Conservation (phyloP, 2,113 vertebrate genomes). For the Microcebus murinus region DNA sequence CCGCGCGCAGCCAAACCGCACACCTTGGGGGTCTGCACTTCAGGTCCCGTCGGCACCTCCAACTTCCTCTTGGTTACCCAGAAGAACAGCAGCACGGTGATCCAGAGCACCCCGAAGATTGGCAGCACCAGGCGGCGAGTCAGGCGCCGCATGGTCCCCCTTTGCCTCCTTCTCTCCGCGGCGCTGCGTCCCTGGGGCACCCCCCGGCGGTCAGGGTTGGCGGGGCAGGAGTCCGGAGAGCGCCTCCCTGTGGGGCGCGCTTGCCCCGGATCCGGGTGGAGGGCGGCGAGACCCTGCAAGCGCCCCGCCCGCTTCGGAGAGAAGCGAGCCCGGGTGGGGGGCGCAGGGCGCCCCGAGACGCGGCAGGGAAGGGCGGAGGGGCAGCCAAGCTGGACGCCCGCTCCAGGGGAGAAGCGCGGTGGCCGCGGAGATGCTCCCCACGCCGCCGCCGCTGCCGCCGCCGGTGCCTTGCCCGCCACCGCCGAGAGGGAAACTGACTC, state of each 20-base stretch:
- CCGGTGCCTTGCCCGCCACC: not conserved
- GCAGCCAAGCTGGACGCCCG: not conserved
- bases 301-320: not conserved
- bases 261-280: not conserved
- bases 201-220: conserved; percentile 63
- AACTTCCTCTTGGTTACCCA: conserved; percentile 84
- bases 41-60: conserved; percentile 74
- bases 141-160: conserved; percentile 83
- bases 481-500: conserved; percentile 61
- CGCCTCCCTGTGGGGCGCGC: not conserved
- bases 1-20: not conserved
- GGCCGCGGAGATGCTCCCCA: conserved; percentile 5
- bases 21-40: conserved; percentile 83
- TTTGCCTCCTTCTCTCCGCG: not conserved
- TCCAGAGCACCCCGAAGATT: conserved; percentile 84
- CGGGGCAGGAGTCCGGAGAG: conserved; percentile 26
- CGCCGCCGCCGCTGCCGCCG: not conserved
- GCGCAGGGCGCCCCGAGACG: not conserved
- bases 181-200: conserved; percentile 53
- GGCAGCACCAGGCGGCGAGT: conserved; percentile 83
- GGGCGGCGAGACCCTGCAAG: not conserved
- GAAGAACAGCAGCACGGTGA: conserved; percentile 85
- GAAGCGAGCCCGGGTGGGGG: not conserved
- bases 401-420: conserved; percentile 10
- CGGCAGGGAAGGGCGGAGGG: not conserved